Base-by-base conservation (phyloP, 2,113 vertebrate species). In the Eira barbara region DNA sequence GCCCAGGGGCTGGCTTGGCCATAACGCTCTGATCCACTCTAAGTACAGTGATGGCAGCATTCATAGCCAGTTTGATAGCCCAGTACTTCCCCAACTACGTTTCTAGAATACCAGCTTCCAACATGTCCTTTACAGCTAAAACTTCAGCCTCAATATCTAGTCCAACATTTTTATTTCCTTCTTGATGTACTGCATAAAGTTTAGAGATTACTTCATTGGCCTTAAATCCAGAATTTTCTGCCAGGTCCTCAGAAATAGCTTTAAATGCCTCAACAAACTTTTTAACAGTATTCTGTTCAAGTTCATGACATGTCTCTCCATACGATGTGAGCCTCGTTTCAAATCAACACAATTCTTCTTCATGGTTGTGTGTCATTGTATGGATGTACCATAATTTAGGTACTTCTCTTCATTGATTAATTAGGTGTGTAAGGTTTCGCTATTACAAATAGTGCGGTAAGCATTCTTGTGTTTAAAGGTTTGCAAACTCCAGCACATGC, bases 21-120 rank as follows among this genome's bases (percentile, higher is more conserved):
- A 99, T 99, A 97, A 99, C 99, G 92, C 99, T 99, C 99, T 99
- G 99, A 98, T 99, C 99, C 55, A 99, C 99, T 89, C 99, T 98
- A 55, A 99, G 99, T 5, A 99, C 99, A 71, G 99, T 99, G 92
- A 99, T 98, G 52, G 99, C 99, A 80, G 99, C 99, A 21, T 99
- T 99, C 86, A 99, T 99, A 74, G 99, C 99, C 98, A 99, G 97
- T 97, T 99, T 99, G 98, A 99, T 99, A 94, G 99, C 99, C 99
- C 99, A 99, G 97, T 98, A 95, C 98, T 99, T 99, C 84, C 99
- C 99, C 97, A 99, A 98, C 93, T 99, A 99, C 0, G 99, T 99
- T 29, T 99, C 99, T 76, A 99, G 45, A 76, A 99, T 97, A 36
- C 99, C 98, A 47, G 98, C 99, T 98, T 99, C 99, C 84, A 99